Conservation (phyloP, 2,888 invertebrate species). For the Agrochola circellaris region DNA sequence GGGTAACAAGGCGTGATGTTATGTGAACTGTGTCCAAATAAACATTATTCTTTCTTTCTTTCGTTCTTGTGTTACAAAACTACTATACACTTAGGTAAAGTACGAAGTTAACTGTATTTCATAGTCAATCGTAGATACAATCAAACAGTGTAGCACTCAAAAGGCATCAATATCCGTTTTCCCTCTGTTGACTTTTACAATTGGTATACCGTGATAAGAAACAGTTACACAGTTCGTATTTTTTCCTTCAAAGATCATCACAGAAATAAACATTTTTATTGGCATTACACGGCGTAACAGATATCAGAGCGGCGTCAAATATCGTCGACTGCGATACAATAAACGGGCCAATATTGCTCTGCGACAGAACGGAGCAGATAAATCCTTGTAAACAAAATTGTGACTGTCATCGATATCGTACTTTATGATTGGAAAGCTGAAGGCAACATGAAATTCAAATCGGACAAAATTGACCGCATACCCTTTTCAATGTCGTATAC, state of each 20-base stretch:
- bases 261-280: conserved; percentile 66
- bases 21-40: too few species aligned
- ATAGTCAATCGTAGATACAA: conserved; percentile 9
- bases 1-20: too few species aligned
- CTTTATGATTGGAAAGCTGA: conserved; percentile 83
- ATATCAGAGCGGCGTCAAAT: conserved; percentile 65
- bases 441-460: conserved; percentile 83
- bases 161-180: conserved; percentile 10
- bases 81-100: background rate
- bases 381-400: conserved; percentile 88
- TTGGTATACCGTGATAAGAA: conserved; percentile 23
- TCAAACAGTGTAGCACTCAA: conserved; percentile 10
- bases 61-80: too few species aligned
- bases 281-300: conserved; percentile 59
- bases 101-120: background rate
- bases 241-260: conserved; percentile 49
- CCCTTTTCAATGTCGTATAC: conserved; percentile 77
- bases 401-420: conserved; percentile 85
- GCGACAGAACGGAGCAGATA: conserved; percentile 74
- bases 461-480: conserved; percentile 80
- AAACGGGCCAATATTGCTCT: conserved; percentile 64
- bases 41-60: too few species aligned
- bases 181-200: conserved; percentile 19
- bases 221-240: conserved; percentile 36
- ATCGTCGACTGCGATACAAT: conserved; percentile 62